Conservation (phyloP, 2,113 vertebrate species). For the Periophthalmodon schlosseri region DNA sequence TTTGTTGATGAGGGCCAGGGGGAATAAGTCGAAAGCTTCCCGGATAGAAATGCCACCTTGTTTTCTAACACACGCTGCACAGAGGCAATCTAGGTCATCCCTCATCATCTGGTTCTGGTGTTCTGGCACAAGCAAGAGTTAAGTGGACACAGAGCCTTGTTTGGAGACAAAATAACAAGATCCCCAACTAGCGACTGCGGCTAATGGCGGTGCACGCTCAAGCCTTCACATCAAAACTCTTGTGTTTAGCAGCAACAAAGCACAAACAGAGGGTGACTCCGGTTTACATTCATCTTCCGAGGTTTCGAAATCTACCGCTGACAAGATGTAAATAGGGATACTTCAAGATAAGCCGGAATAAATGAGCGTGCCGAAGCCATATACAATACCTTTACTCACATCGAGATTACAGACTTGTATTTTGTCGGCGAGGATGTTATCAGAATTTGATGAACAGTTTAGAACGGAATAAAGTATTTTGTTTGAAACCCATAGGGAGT, state of each 20-base stretch:
- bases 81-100: slow-evolving; percentile 73
- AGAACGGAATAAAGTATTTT: background rate
- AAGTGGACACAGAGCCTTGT: slow-evolving; percentile 52
- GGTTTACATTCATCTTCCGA: background rate
- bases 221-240: slow-evolving; percentile 24
- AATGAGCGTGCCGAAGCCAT: background rate
- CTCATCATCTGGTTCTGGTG: slow-evolving; percentile 60
- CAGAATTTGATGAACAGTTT: slow-evolving; percentile 12
- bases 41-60: slow-evolving; percentile 50
- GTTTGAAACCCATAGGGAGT: background rate
- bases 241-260: slow-evolving; percentile 14
- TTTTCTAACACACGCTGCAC: slow-evolving; percentile 57
- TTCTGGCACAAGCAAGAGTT: slow-evolving; percentile 48
- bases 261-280: background rate
- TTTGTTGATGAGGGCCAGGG: slow-evolving; percentile 54
- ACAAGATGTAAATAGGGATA: slow-evolving; percentile 3
- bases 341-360: background rate
- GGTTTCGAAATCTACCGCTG: background rate
- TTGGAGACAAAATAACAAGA: slow-evolving; percentile 22
- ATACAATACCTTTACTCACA: background rate
- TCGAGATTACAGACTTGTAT: background rate
- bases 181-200: slow-evolving; percentile 16
- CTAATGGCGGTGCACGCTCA: slow-evolving; percentile 38
- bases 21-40: slow-evolving; percentile 56
- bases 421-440: slow-evolving; percentile 2